Percentiles rank a stretch among this genome's conserved stretches.
Evolutionary conservation across 2,113 vertebrate genomes (phyloP).

Genomic region (Numida meleagris): DNA sequence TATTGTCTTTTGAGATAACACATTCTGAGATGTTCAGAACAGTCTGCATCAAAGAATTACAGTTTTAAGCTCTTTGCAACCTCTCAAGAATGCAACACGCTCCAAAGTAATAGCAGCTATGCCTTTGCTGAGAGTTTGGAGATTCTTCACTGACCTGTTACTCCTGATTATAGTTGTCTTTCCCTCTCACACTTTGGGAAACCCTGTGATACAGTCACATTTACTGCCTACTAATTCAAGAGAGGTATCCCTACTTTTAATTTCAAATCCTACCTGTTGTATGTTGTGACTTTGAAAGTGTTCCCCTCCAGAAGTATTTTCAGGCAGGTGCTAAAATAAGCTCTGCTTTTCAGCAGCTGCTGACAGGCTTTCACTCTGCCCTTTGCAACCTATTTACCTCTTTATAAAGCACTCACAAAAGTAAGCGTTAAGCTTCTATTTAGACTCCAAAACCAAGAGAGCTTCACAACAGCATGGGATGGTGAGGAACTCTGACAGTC

Average conservation of each 20-base stretch:
- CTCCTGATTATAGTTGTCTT: background rate
- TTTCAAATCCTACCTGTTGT: background rate
- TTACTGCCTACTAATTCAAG: background rate
- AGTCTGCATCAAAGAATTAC: background rate
- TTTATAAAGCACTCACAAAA: background rate
- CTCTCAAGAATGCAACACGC: background rate
- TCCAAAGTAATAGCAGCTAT: background rate
- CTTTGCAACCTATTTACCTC: background rate
- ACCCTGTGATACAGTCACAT: background rate
- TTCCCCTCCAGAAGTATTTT: background rate
- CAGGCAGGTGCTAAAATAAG: background rate
- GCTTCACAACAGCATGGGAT: background rate
- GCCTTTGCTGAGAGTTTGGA: background rate
- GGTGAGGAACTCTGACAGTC: fast-evolving
- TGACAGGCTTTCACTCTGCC: background rate
- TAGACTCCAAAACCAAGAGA: background rate
- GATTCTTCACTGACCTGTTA: background rate
- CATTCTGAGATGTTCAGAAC: background rate
- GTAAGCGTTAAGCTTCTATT: background rate
- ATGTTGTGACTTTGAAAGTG: background rate
- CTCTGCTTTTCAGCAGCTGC: background rate
- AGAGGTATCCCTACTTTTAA: background rate
- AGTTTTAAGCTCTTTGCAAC: background rate
- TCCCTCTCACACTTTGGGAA: background rate
- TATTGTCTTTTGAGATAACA: background rate